Evolutionary conservation across 1,140 invertebrate species (phyloP).

Genomic region (Antheraea pernyi): DNA sequence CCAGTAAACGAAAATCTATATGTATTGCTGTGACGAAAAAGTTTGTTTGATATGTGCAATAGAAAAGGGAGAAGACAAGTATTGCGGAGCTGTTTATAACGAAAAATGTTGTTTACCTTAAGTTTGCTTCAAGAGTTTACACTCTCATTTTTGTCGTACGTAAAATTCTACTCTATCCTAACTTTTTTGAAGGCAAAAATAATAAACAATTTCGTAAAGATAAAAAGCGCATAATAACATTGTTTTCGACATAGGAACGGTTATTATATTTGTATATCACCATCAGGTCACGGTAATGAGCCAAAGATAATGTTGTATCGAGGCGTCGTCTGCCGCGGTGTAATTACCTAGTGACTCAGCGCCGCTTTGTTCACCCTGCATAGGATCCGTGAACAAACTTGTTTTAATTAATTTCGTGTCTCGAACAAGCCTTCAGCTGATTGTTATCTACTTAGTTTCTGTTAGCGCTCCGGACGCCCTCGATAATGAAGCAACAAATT

Average conservation of each 20-base stretch:
- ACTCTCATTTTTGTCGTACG: too few species aligned
- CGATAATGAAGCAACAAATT: conserved; percentile 72
- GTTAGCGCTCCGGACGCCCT: conserved; percentile 64
- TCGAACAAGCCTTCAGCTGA: conserved; percentile 75
- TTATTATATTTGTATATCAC: neutral
- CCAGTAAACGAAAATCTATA: too few species aligned
- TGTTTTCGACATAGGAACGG: neutral
- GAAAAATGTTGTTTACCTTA: too few species aligned
- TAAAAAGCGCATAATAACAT: too few species aligned
- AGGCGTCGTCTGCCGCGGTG: conserved; percentile 59
- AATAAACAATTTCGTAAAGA: too few species aligned
- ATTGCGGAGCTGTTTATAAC: too few species aligned
- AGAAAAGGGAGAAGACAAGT: too few species aligned
- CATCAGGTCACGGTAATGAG: conserved; percentile 34
- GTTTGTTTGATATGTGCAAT: too few species aligned
- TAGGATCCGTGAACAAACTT: conserved; percentile 78
- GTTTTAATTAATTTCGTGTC: conserved; percentile 79
- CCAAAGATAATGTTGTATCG: conserved; percentile 60
- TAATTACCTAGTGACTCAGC: conserved; percentile 78
- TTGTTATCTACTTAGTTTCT: conserved; percentile 78
- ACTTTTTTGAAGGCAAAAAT: too few species aligned
- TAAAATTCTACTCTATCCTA: too few species aligned
- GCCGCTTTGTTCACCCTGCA: conserved; percentile 72
- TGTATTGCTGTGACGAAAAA: too few species aligned
- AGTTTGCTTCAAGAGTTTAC: too few species aligned